Base-by-base conservation (phyloP, 2,113 vertebrate species). In the Trogon surrucura region DNA sequence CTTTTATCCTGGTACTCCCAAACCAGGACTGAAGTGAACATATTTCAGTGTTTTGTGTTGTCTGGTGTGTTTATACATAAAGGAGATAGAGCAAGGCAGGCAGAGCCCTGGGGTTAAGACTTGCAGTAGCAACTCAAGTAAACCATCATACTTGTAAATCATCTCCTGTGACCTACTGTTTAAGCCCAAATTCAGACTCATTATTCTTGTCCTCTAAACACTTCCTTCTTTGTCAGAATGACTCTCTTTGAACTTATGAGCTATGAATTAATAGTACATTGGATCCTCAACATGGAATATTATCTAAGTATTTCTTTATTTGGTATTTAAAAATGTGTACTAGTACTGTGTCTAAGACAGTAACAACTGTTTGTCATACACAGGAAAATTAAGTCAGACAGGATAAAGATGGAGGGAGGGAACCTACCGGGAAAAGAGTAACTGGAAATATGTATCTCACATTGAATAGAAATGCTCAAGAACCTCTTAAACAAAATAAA, bases 391-490 rank as follows among this genome's bases (percentile, higher is more conserved):
- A 50, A 61, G 22, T 74, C 19, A 89, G 45, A 44, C 4, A 56
- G 17, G 9, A 69, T 56, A 53, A 82, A 88, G 29, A 91, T 81
- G 65, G 80, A 87, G 50, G 58, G 51, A 78, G 85, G 47, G 38
- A 38, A 83, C n/a, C 81, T 94, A 19, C 23, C 70, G 10, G 8
- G 26, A 8, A 61, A 85, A 96, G 96, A 94, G 87, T 18, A 89
- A 85, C 51, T 58, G 67, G 83, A 93, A 96, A 74, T 18, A 87
- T 95, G 36, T 77, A 90, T 66, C 80, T 60, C 19, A 66, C 85
- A 80, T 88, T 86, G 91, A 94, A 66, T 95, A 72, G 54, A 97
- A 96, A 86, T 77, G 41, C 34, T 89, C 27, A 67, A 69, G 47
- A 95, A 83, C 10, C 34, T 77, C 30, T 36, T 66, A 96, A 96